A percentile compares a stretch with the other conserved stretches of the same genome.
Evolutionary conservation across 2,797 vertebrate species (phyloP).

Genomic region (Decapterus maruadsi): DNA sequence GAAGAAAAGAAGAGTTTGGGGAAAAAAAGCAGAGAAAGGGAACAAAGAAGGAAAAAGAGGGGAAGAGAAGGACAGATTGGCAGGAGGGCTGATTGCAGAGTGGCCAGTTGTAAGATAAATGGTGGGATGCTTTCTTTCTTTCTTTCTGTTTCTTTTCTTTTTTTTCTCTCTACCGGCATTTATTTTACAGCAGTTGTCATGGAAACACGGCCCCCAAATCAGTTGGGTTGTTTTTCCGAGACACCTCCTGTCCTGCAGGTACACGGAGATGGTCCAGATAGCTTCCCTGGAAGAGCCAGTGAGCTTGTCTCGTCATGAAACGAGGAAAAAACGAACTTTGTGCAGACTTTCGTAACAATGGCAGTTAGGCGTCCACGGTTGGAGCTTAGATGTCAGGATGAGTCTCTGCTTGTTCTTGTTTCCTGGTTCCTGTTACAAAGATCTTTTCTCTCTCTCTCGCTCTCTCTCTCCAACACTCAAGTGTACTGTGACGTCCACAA

Average conservation of each 20-base stretch:
- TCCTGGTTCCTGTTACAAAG: constrained; percentile 67
- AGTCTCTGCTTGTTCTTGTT: constrained; percentile 72
- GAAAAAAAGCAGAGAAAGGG: constrained; percentile 54
- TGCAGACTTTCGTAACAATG: constrained; percentile 77
- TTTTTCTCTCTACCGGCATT: background rate
- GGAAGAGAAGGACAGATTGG: constrained; percentile 59
- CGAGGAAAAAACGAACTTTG: constrained; percentile 63
- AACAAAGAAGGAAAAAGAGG: constrained; percentile 60
- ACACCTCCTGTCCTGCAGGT: constrained; percentile 63
- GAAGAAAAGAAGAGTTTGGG: constrained; percentile 59
- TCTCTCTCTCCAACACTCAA: constrained; percentile 16
- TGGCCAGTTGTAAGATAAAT: constrained; percentile 59
- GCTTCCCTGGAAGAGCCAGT: constrained; percentile 36
- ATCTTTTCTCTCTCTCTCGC: constrained; percentile 9
- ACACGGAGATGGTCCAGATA: constrained; percentile 62
- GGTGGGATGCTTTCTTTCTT: constrained; percentile 44
- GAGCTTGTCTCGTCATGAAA: constrained; percentile 76
- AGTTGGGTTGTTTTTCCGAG: constrained; percentile 53
- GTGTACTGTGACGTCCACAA: constrained; percentile 41
- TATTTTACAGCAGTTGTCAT: constrained; percentile 54
- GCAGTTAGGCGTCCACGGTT: constrained; percentile 75
- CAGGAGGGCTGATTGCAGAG: constrained; percentile 64
- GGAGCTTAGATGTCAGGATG: constrained; percentile 72
- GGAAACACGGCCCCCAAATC: constrained; percentile 45
- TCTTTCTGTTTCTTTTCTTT: background rate